phyloP scores from a whole-genome alignment of 2,797 vertebrate genomes.

The Balearica regulorum region DNA sequence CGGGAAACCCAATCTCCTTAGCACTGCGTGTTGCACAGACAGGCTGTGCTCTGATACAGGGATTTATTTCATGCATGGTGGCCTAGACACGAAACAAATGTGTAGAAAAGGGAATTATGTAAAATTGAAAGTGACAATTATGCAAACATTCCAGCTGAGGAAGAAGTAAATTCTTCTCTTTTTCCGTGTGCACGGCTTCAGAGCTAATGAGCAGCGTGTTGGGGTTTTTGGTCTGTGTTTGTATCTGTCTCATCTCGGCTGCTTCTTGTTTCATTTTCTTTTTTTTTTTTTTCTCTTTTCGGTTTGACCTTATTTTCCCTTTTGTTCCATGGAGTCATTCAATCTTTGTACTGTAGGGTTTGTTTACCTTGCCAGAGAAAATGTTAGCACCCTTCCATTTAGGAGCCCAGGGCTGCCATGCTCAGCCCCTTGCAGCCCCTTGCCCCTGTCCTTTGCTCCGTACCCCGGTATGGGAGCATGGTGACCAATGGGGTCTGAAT shows the following conservation, averaged over 20 bases:
- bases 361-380: conserved; percentile 46
- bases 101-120: conserved; percentile 39
- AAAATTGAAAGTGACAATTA: conserved; percentile 64
- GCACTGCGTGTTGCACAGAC: not conserved
- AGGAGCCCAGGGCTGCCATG: not conserved
- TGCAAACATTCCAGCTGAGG: conserved; percentile 45
- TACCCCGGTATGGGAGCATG: rapidly evolving
- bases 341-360: not conserved
- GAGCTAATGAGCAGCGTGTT: conserved; percentile 1
- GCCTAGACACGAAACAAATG: conserved; percentile 39
- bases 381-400: conserved; percentile 30
- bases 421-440: not conserved
- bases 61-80: conserved; percentile 51
- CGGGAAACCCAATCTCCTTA: conserved; percentile 35
- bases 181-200: not conserved
- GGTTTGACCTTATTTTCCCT: conserved; percentile 57
- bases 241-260: not conserved
- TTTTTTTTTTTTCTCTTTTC: no score
- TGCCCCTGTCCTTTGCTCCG: rapidly evolving
- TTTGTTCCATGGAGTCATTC: conserved; percentile 49
- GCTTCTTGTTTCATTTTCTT: not conserved
- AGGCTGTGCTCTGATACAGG: not conserved
- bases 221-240: conserved; percentile 19
- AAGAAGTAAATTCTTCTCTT: conserved; percentile 45
- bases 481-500: not conserved